Evolutionary conservation across 2,797 vertebrate genomes (phyloP), one percentile per base, ranked within the genome.

Genomic region (Yasuhikotakia modesta): DNA sequence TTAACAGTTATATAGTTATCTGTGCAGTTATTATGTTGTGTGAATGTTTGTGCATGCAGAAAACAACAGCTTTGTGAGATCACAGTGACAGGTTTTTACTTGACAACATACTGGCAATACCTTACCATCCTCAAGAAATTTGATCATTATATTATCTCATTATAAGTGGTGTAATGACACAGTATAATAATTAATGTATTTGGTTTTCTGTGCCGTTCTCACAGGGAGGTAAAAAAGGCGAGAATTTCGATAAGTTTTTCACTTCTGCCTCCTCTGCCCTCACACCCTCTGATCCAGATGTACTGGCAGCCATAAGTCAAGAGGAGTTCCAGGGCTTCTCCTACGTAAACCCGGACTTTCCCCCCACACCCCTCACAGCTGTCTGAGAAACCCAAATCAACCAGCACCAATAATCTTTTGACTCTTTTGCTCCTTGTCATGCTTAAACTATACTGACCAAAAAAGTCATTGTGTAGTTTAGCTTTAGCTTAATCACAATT

Each of bases 201-300:
- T 48, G 39, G 17, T 66, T 61, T 16, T 72, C 13, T 22, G 17
- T 78, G 45, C 82, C 8, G 82, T 87, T 86, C 53, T 79, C 27
- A 46, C 86, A 97, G 96, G 95, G 95, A 48, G 96, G 96, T 21
- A 93, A 80, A 76, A 96, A 95, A 67, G 95, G 93, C 0, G 96
- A 97, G 89, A 97, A 97, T 85, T 97, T 97, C 43, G 96, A 97
- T 89, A 93, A 95, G 83, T 97, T 96, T 90, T 97, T 97, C 91
- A 97, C 96, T 0, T 91, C 90, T 6, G 93, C 94, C 17, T 91
- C 94, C 0, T 92, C 96, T 0, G 93, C 88, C 0, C 91, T 97
- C 81, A 97, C 96, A 0, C 96, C 96, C 1, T 96, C 96, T 1
- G 96, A 97, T 87, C 95, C 95, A 3, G 90, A 96, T 13, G 88